Evolutionary conservation across 2,888 invertebrate genomes (phyloP), one percentile per base, ranked within the genome.

Genomic region (Clostera curtula): DNA sequence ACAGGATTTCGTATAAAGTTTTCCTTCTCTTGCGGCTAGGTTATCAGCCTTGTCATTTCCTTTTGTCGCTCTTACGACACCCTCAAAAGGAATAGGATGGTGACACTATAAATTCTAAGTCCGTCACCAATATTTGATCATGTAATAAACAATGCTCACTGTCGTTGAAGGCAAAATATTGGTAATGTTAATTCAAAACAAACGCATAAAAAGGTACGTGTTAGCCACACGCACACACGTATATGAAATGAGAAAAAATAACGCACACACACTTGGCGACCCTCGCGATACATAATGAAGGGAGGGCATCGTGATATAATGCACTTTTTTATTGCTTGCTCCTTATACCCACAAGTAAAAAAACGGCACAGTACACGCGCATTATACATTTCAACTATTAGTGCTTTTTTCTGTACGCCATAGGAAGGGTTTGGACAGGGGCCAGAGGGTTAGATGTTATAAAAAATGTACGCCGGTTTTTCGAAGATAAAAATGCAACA

Each of bases 271-370:
- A 49, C 41, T 43, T 42, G 34, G 32, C 46, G 56, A 65, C 77
- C 80, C 80, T 67, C 64, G 57, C 64, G 66, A 63, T 73, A 65
- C 59, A 62, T 76, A 75, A 79, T 73, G 74, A 75, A 70, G 73
- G 79, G 77, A 73, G 79, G 76, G 72, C 62, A 68, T 61, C 52
- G 68, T 79, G 80, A 80, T 83, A 82, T 82, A 83, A 80, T 82
- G 83, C 80, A 77, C 69, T 82, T 83, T 83, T 83, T 83, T 83
- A 80, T 80, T 79, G 75, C 80, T 66, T 61, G 62, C 76, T 82
- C 69, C 74, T 75, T 70, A 70, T 74, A 79, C 77, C 75, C 80
- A 77, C 75, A 75, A 71, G 68, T 60, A 74, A 79, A 77, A 76
- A 76, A 73, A 71, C 62, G 49, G 48, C 17, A 56, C 72, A 65